phyloP scores from a whole-genome alignment of 2,797 vertebrate species.

The Crossoptilon crossoptilon region DNA sequence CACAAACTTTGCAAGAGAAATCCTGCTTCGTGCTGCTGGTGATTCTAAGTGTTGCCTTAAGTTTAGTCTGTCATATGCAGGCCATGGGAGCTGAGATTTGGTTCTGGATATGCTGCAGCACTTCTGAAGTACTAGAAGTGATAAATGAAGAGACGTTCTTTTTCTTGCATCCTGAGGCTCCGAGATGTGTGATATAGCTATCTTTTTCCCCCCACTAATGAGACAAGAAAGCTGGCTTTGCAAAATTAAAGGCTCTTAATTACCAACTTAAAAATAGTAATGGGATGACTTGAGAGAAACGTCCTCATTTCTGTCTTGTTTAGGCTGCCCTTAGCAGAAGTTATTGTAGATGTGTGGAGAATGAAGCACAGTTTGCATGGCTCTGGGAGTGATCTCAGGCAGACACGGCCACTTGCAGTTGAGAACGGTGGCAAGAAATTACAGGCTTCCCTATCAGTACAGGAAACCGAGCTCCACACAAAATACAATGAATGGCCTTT shows the following conservation, averaged over 20 bases:
- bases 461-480: not conserved
- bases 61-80: not conserved
- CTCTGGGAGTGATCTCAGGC: not conserved
- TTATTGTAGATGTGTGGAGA: not conserved
- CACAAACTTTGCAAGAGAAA: not conserved
- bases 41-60: not conserved
- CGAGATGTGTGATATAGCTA: not conserved
- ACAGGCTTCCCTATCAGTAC: accelerated
- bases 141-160: not conserved
- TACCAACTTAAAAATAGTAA: not conserved
- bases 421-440: not conserved
- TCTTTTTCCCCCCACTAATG: not conserved
- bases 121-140: not conserved
- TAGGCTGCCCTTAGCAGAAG: not conserved
- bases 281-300: not conserved
- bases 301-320: too few relatives aligned
- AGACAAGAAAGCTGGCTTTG: not conserved
- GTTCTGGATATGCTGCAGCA: not conserved
- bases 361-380: not conserved
- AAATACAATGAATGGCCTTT: not conserved
- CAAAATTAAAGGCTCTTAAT: not conserved
- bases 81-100: not conserved
- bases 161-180: not conserved
- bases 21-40: not conserved
- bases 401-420: not conserved